Percentiles rank a stretch among this genome's conserved stretches.
These are phyloP conservation scores for Chauna torquata DNA, from an alignment of 2,113 vertebrate species.

Conservation along the genomic window DNA sequence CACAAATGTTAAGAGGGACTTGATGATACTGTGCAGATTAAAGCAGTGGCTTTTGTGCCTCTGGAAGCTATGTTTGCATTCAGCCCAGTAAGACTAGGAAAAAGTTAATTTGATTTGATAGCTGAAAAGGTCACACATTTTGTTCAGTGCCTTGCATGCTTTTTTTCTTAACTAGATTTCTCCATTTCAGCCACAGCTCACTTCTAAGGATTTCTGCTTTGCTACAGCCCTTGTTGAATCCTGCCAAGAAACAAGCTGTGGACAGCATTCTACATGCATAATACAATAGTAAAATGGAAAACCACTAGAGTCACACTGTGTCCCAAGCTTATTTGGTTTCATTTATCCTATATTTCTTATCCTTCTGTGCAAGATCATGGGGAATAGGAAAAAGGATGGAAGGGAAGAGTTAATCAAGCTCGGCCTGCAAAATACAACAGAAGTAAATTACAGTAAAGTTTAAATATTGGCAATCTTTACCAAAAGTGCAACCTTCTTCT, in stretches of 20 bases:
- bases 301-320: background rate
- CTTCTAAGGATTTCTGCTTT: background rate
- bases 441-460: background rate
- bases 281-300: conserved; percentile 31
- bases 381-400: background rate
- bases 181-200: background rate
- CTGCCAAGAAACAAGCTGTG: background rate
- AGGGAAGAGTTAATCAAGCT: background rate
- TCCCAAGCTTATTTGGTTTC: background rate
- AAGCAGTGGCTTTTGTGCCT: conserved; percentile 39
- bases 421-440: background rate
- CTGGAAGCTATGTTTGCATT: conserved; percentile 46
- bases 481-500: conserved; percentile 23
- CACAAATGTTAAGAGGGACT: conserved; percentile 16
- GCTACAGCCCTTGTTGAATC: background rate
- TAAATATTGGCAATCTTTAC: background rate
- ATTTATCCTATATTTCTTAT: background rate
- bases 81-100: conserved; percentile 31
- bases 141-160: conserved; percentile 3
- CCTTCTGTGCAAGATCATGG: background rate
- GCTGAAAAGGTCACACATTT: conserved; percentile 56
- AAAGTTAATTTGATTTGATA: conserved; percentile 67
- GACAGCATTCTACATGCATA: background rate
- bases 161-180: conserved; percentile 26
- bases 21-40: conserved; percentile 37